Evolutionary conservation across 2,113 vertebrate genomes (phyloP), one percentile per base, ranked within the genome.

Genomic region (Boleophthalmus pectinirostris): DNA sequence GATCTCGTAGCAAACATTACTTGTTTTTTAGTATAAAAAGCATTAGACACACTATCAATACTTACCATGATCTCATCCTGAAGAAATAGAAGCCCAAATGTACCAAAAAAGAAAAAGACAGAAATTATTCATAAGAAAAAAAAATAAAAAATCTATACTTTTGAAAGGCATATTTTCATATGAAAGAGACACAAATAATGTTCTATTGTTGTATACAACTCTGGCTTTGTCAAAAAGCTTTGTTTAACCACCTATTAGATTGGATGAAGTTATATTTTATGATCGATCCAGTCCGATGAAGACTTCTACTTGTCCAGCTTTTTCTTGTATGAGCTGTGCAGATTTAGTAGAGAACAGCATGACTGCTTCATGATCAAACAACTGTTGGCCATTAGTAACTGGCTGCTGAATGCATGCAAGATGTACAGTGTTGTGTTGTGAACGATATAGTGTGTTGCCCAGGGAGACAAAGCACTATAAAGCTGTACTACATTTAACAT

Each of bases 61-160:
- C 93, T 93, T 77, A 93, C 93, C 93, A 93, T 93, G 82, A 92
- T 91, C 82, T 93, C 93, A 88, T 93, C 93, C 91, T 93, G 74
- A 33, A 76, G 74, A 49, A 83, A 75, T 77, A 71, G 23, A 76
- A 79, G 60, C 73, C 76, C 77, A 69, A 85, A 51, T 72, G 60
- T 68, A 33, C 14, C 63, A 70, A 9, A 65, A 61, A 66, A 53
- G 46, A 10, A 20, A 35, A 61, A 81, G 60, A 33, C 70, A 46
- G 54, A 78, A 81, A 77, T 82, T 46, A 81, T 12, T 86, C 33
- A 72, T 66, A 78, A 78, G 60, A 75, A 20, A 66, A 21, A 67
- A 82, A 47, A 81, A 8, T 24, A 72, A 38, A 77, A 69, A 29
- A 53, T 3, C 0, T 24, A 56, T 56, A 13, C 1, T 18, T 60